Evolutionary conservation across 2,797 vertebrate species (phyloP).

Genomic region (Merluccius polli): DNA sequence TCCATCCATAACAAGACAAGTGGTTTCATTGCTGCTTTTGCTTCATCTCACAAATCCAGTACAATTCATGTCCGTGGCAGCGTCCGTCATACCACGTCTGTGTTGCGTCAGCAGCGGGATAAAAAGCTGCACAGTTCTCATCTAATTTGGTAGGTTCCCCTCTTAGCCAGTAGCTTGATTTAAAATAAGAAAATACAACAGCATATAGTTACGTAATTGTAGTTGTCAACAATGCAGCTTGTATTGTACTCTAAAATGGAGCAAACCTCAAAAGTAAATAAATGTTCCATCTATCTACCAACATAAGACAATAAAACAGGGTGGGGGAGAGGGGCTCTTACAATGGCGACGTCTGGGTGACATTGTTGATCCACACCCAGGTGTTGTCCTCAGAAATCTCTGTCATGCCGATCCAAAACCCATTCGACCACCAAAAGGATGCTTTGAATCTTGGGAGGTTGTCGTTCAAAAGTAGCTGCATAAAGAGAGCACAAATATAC

Average conservation of each 20-base stretch:
- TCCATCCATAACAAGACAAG: not conserved
- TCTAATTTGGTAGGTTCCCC: constrained; percentile 27
- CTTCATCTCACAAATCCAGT: constrained; percentile 23
- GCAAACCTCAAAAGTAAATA: not conserved
- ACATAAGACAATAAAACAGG: not conserved
- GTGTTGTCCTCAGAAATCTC: constrained; percentile 9
- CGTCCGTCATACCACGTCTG: constrained; percentile 41
- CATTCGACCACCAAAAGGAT: constrained; percentile 16
- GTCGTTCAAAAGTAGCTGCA: constrained; percentile 33
- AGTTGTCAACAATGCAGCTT: not conserved
- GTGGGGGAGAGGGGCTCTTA: not conserved
- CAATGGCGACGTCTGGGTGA: constrained; percentile 25
- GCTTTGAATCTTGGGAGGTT: not conserved
- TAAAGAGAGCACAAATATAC: not conserved
- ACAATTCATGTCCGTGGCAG: constrained; percentile 21
- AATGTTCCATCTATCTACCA: not conserved
- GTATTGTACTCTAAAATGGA: not conserved
- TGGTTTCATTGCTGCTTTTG: not conserved
- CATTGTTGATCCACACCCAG: constrained; percentile 60
- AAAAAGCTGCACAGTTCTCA: constrained; percentile 44
- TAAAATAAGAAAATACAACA: not conserved
- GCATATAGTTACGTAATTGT: not conserved
- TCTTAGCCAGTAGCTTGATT: constrained; percentile 48
- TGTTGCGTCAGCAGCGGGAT: not conserved
- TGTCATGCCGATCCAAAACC: constrained; percentile 58